A percentile compares a stretch with the other conserved stretches of the same genome.
Conservation (phyloP, 2,797 vertebrate species). For the Fringilla coelebs region DNA sequence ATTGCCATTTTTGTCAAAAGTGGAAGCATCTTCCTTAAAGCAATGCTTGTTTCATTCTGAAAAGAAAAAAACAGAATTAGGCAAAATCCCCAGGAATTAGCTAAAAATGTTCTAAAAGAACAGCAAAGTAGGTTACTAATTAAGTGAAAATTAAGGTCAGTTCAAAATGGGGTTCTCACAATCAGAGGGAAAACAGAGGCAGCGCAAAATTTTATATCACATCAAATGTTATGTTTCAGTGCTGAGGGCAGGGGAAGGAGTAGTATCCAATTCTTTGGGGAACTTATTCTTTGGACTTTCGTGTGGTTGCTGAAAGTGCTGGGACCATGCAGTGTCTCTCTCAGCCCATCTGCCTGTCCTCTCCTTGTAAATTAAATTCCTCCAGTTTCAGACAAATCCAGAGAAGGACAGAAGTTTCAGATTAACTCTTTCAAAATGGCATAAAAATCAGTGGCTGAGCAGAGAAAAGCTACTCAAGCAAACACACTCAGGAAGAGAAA, state of each 20-base stretch:
- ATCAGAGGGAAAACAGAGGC: neutral
- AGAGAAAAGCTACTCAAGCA: neutral
- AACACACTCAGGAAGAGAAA: neutral
- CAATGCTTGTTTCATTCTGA: neutral
- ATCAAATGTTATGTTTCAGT: neutral
- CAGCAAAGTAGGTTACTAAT: conserved; percentile 46
- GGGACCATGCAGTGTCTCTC: neutral
- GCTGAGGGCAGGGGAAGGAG: neutral
- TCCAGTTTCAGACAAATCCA: neutral
- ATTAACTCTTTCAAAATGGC: neutral
- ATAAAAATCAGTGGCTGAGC: neutral
- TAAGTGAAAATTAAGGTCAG: conserved; percentile 42
- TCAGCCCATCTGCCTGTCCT: neutral
- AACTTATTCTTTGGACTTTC: neutral
- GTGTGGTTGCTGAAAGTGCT: neutral
- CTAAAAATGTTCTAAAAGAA: conserved; percentile 42
- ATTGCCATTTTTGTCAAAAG: neutral
- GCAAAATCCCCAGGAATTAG: conserved; percentile 45
- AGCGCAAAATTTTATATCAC: neutral
- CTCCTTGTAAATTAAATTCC: neutral
- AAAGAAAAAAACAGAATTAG: neutral
- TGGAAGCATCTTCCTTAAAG: neutral
- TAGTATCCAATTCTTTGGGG: neutral
- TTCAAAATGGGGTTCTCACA: neutral
- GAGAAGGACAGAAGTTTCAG: neutral